Percentiles rank a stretch among this genome's conserved stretches.
These are phyloP conservation scores for Cheirogaleus major DNA, from an alignment of 2,797 vertebrate species.

Conservation along the genomic window DNA sequence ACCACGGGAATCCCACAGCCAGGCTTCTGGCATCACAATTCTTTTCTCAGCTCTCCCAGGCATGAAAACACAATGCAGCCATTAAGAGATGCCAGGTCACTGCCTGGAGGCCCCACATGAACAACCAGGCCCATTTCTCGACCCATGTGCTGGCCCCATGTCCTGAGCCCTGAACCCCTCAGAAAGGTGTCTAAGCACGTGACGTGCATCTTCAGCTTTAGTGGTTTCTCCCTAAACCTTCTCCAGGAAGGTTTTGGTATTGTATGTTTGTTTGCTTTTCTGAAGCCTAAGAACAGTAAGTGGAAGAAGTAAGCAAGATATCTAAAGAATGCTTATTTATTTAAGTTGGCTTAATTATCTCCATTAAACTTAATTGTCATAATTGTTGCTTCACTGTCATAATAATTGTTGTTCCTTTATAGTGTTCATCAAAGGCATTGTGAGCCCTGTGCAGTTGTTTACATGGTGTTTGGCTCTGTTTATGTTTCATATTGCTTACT, in stretches of 20 bases:
- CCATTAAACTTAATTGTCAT: conserved; percentile 59
- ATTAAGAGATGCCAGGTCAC: background rate
- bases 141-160: no score
- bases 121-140: background rate
- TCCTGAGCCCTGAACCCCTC: background rate
- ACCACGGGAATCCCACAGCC: background rate
- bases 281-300: background rate
- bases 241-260: background rate
- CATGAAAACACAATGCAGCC: background rate
- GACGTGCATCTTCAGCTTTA: background rate
- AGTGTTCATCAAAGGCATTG: conserved; percentile 42
- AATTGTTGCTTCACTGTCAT: conserved; percentile 44
- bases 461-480: background rate
- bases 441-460: background rate
- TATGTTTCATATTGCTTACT: conserved; percentile 13
- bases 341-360: conserved; percentile 54
- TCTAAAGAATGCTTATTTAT: conserved; percentile 51
- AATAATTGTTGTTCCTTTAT: conserved; percentile 53
- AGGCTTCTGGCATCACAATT: background rate
- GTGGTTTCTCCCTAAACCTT: background rate
- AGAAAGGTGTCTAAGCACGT: background rate
- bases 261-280: background rate
- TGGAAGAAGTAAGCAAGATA: conserved; percentile 44
- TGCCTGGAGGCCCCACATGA: accelerated
- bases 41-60: background rate